phyloP scores from a whole-genome alignment of 2,113 vertebrate species.

The Chitala chitala region DNA sequence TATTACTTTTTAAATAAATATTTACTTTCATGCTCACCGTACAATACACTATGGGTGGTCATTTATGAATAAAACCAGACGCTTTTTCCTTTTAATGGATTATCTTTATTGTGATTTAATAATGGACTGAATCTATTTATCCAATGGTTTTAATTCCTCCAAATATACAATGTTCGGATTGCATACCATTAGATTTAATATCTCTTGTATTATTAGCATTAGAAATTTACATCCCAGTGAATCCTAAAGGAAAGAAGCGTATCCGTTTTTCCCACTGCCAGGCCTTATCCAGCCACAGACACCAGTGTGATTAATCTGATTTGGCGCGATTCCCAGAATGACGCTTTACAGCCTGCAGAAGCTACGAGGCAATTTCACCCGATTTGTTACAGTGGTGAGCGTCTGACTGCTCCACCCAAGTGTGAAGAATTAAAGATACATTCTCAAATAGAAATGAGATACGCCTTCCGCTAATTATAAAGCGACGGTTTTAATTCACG shows the following conservation, averaged over 20 bases:
- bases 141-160: constrained; percentile 9
- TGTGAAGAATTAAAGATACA: constrained; percentile 20
- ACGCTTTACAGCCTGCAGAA: constrained; percentile 17
- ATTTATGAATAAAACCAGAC: neutral
- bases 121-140: constrained; percentile 12
- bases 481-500: constrained; percentile 17
- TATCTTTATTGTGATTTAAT: constrained; percentile 17
- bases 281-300: neutral
- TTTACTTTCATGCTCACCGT: neutral
- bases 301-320: constrained; percentile 17
- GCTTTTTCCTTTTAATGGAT: neutral
- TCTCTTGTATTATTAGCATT: constrained; percentile 9
- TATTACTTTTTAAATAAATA: neutral
- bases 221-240: constrained; percentile 13
- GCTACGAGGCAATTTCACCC: constrained; percentile 7
- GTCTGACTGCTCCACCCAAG: constrained; percentile 15
- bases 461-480: constrained; percentile 22
- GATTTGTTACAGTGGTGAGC: constrained; percentile 18
- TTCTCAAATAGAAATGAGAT: constrained; percentile 18
- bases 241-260: constrained; percentile 1
- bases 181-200: constrained; percentile 21
- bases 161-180: constrained; percentile 13
- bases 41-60: neutral
- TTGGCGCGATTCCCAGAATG: constrained; percentile 18
- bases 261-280: neutral